A percentile compares a stretch with the other conserved stretches of the same genome.
Evolutionary conservation across 2,113 vertebrate genomes (phyloP).

Genomic region (Gallinago jamesoni): DNA sequence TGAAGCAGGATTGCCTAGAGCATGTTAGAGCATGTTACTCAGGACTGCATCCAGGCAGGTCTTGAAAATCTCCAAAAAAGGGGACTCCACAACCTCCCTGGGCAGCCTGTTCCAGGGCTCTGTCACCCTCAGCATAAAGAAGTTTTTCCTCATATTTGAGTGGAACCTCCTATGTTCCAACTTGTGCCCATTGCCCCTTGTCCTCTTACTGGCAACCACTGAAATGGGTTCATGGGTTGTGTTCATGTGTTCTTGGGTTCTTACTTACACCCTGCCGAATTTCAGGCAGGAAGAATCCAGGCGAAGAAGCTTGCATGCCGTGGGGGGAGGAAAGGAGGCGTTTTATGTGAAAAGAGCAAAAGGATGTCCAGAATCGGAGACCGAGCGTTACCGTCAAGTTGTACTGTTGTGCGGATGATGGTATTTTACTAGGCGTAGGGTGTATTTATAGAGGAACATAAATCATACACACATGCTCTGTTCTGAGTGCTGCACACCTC

Average conservation of each 20-base stretch:
- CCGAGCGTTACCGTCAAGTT: background rate
- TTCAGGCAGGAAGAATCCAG: background rate
- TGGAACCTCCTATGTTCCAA: too few species aligned
- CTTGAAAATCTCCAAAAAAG: too few species aligned
- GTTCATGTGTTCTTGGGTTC: background rate
- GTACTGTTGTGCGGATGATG: background rate
- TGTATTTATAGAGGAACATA: conserved; percentile 66
- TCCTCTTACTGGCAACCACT: too few species aligned
- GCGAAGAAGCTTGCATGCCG: background rate
- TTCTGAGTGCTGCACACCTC: conserved; percentile 36
- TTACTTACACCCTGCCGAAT: background rate
- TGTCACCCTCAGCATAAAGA: too few species aligned
- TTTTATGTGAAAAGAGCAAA: background rate
- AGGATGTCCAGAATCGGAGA: conserved; percentile 29
- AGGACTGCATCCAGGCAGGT: too few species aligned
- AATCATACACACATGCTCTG: conserved; percentile 56
- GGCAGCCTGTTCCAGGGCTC: too few species aligned
- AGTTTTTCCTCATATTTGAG: too few species aligned
- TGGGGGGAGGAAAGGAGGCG: background rate
- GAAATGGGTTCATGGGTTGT: too few species aligned
- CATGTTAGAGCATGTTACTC: too few species aligned
- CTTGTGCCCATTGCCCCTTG: too few species aligned
- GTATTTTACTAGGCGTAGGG: conserved; percentile 23
- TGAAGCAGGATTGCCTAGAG: too few species aligned
- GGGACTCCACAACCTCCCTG: too few species aligned